These are phyloP conservation scores for Sycophila texana DNA, from an alignment of 2,888 invertebrate species.

Conservation along the genomic window DNA sequence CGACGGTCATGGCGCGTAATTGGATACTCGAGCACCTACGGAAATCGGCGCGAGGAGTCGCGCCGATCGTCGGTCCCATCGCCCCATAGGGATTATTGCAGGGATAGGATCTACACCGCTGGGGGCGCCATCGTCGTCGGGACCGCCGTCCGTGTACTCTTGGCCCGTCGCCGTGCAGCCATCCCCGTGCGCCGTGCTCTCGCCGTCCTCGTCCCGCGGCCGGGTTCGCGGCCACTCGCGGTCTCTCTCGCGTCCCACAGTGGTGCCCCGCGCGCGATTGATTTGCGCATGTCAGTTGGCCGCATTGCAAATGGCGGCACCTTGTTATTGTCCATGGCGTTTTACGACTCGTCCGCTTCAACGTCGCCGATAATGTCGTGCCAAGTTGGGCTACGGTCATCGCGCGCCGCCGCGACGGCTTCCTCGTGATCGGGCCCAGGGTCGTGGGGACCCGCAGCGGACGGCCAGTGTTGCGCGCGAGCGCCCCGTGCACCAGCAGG, in stretches of 20 bases:
- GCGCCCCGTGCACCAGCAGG: neutral
- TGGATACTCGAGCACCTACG: too few relatives aligned
- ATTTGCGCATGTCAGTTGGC: constrained; percentile 85
- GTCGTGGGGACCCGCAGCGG: neutral
- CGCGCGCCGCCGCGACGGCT: constrained; percentile 32
- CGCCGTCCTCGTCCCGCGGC: neutral
- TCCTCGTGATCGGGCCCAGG: constrained; percentile 19
- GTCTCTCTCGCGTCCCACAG: neutral
- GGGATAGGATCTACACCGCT: neutral
- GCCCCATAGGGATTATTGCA: neutral
- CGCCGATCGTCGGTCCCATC: too few relatives aligned
- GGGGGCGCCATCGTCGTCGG: neutral
- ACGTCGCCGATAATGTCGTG: constrained; percentile 52
- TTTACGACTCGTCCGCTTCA: constrained; percentile 68
- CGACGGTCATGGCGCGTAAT: too few relatives aligned
- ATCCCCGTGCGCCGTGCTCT: neutral
- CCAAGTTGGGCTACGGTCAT: constrained; percentile 29
- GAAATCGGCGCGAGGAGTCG: too few relatives aligned
- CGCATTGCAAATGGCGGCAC: constrained; percentile 97
- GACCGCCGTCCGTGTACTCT: neutral
- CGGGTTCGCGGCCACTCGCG: neutral
- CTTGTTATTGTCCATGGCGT: constrained; percentile 99
- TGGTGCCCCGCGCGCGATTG: constrained; percentile 74
- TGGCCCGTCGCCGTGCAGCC: neutral
- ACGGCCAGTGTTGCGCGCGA: too few relatives aligned